Evolutionary conservation across 2,888 invertebrate species (phyloP), one percentile per base, ranked within the genome.

Genomic region (Cheilosia urbana): DNA sequence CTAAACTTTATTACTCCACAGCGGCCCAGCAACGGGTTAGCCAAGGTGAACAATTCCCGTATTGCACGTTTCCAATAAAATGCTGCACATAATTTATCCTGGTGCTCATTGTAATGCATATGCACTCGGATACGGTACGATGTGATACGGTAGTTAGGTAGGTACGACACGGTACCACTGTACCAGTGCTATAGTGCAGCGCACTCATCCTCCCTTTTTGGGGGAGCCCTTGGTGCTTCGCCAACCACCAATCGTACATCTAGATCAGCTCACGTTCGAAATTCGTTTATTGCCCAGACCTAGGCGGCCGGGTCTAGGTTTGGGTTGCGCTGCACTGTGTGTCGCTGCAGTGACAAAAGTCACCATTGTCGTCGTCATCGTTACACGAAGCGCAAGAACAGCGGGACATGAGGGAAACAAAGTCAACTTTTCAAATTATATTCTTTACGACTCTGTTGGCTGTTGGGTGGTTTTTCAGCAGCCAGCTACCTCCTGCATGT

Each of bases 31-130:
- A 27, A 72, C 60, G 79, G 76, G 71, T 80, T 79, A 83, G 40
- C 73, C 75, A 79, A 77, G 81, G 85, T 85, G 81, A 76, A 81
- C 81, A 76, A 77, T 85, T 81, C 85, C 81, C 76, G 81, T 81
- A 85, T 77, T 85, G 85, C 85, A 85, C 85, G 85, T 85, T 85
- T 85, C 81, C 85, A 85, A 85, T 85, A 85, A 85, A 85, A 85
- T 85, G 72, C 81, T 85, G 71, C 77, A 85, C 81, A 85, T 85
- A 85, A 81, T 85, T 85, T 85, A 85, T 85, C 81, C 60, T 51
- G 78, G 73, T 77, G 85, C 81, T 81, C 76, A 77, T 85, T 76
- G 85, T 77, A 85, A 85, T 85, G 85, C 85, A 85, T 85, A 37
- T 37, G 81, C 81, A 81, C 76, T 85, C 40, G 76, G 81, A 85